Conservation (phyloP, 2,888 invertebrate genomes). For the Brachyptera risi region DNA sequence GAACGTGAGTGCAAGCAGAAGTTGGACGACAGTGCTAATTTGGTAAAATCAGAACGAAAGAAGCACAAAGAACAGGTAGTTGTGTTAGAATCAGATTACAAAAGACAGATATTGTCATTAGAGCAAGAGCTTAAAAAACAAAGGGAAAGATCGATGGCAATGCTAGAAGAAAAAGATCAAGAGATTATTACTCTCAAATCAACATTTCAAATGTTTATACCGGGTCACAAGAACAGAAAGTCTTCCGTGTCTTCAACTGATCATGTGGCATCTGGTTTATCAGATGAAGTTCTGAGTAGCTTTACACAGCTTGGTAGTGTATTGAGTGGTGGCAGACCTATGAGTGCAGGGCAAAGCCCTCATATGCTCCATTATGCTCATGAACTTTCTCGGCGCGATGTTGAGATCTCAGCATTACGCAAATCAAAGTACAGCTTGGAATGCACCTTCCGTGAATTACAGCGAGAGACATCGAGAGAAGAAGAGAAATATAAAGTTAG, state of each 20-base stretch:
- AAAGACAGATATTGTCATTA: conserved; percentile 52
- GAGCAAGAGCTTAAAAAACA: conserved; percentile 76
- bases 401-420: conserved; percentile 68
- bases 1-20: conserved; percentile 59
- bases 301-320: conserved; percentile 24
- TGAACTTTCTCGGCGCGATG: conserved; percentile 74
- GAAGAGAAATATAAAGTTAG: conserved; percentile 51
- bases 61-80: conserved; percentile 43
- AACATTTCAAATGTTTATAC: conserved; percentile 51
- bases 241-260: background rate
- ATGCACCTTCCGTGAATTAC: conserved; percentile 52
- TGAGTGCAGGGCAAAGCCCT: conserved; percentile 50
- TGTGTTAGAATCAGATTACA: conserved; percentile 50
- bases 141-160: conserved; percentile 68
- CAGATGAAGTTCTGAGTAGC: conserved; percentile 21
- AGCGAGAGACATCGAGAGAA: conserved; percentile 53
- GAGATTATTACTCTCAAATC: conserved; percentile 60
- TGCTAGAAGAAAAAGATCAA: conserved; percentile 77
- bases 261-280: background rate
- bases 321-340: conserved; percentile 18
- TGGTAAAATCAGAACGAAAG: conserved; percentile 44
- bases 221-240: conserved; percentile 42
- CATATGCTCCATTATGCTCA: conserved; percentile 79
- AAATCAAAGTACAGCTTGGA: conserved; percentile 61
- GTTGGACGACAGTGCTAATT: conserved; percentile 46